These are phyloP conservation scores for Eustalomyia histrio DNA, from an alignment of 2,888 invertebrate species.

Conservation along the genomic window DNA sequence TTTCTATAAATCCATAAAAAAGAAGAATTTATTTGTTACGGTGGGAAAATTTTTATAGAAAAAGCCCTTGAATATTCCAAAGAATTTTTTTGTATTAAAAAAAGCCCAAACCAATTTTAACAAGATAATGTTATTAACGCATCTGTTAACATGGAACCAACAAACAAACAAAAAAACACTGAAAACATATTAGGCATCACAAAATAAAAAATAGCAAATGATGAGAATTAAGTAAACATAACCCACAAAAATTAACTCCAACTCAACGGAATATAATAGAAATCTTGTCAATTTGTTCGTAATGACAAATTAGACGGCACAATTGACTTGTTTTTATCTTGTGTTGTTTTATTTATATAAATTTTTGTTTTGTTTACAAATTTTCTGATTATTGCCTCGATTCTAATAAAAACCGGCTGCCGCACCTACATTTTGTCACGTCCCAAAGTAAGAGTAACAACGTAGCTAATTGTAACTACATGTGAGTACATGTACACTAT, in stretches of 20 bases:
- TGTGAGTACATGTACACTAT: constrained; percentile 34
- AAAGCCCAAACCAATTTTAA: constrained; percentile 39
- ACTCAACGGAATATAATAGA: constrained; percentile 59
- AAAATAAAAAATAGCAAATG: constrained; percentile 50
- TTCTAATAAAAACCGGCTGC: constrained; percentile 75
- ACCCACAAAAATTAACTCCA: constrained; percentile 17
- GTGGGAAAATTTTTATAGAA: constrained; percentile 51
- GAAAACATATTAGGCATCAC: not conserved
- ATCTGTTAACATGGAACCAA: constrained; percentile 46
- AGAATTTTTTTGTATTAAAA: constrained; percentile 26
- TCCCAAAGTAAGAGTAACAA: constrained; percentile 49
- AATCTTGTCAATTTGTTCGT: constrained; percentile 76
- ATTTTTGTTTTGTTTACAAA: constrained; percentile 45
- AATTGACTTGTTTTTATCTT: constrained; percentile 66
- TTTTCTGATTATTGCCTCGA: constrained; percentile 57
- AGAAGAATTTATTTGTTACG: constrained; percentile 19
- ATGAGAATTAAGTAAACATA: constrained; percentile 15
- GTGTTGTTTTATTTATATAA: constrained; percentile 52
- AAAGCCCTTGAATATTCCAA: constrained; percentile 61
- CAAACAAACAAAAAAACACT: not conserved
- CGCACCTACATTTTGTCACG: constrained; percentile 69
- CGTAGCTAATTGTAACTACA: constrained; percentile 61
- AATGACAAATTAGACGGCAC: constrained; percentile 79
- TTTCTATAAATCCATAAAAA: not conserved
- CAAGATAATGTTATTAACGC: constrained; percentile 61